Percentiles rank a stretch among this genome's conserved stretches.
Conservation (phyloP, 2,888 invertebrate genomes). For the Plagodis dolabraria region DNA sequence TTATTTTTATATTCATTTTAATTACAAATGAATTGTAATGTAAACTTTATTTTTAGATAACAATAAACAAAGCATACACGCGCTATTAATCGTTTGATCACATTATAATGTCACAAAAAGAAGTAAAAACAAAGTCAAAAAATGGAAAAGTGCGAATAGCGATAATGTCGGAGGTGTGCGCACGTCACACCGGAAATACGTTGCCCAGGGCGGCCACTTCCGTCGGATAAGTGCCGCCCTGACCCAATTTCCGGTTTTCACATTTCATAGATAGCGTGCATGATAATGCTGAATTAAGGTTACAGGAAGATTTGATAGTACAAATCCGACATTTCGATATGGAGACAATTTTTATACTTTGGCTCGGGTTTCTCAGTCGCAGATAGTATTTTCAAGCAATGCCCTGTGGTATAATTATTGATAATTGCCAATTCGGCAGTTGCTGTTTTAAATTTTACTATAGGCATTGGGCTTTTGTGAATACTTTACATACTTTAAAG, state of each 20-base stretch:
- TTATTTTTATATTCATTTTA: too few species aligned
- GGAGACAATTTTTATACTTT: too few species aligned
- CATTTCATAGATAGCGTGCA: conserved; percentile 69
- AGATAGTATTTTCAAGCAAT: too few species aligned
- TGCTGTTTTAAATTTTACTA: too few species aligned
- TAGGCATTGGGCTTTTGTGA: too few species aligned
- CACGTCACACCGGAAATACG: conserved; percentile 75
- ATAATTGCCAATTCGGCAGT: too few species aligned
- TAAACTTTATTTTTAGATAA: too few species aligned
- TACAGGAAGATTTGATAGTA: conserved; percentile 22
- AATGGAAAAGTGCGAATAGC: conserved; percentile 35
- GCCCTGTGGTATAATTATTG: too few species aligned
- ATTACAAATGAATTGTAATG: too few species aligned
- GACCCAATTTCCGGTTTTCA: conserved; percentile 80
- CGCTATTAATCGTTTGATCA: not conserved
- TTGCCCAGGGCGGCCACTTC: conserved; percentile 73
- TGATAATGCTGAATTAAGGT: conserved; percentile 53
- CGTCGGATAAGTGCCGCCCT: conserved; percentile 72
- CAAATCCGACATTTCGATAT: not conserved
- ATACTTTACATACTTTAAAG: too few species aligned
- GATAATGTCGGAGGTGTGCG: conserved; percentile 65
- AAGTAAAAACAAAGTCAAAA: conserved; percentile 19
- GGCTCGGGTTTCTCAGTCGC: too few species aligned
- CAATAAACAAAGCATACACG: too few species aligned
- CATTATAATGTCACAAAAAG: not conserved